Evolutionary conservation across 2,113 vertebrate species (phyloP).

Genomic region (Agapornis roseicollis): DNA sequence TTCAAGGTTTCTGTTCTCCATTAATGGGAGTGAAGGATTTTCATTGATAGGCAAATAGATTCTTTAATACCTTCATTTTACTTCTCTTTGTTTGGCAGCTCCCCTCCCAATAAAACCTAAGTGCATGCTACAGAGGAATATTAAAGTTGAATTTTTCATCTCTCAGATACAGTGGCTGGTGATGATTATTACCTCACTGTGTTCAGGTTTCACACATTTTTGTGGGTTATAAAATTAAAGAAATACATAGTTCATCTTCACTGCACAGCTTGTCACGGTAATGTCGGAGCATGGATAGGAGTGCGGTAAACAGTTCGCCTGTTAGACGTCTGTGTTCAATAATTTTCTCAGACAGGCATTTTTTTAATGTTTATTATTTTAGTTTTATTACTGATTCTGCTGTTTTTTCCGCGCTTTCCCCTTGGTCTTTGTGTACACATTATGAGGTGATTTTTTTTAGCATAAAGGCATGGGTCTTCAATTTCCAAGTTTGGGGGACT

Average conservation of each 20-base stretch:
- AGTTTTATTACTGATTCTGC: background rate
- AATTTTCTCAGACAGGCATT: background rate
- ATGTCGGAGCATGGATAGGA: background rate
- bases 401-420: background rate
- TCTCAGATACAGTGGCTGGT: slow-evolving; percentile 24
- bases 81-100: slow-evolving; percentile 52
- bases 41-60: slow-evolving; percentile 42
- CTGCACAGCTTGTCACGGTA: background rate
- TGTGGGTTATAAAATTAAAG: slow-evolving; percentile 9
- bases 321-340: background rate
- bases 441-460: background rate
- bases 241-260: background rate
- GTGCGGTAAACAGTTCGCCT: background rate
- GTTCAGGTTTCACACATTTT: slow-evolving; percentile 37
- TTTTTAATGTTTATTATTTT: background rate
- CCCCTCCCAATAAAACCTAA: slow-evolving; percentile 1
- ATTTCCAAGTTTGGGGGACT: background rate
- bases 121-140: background rate
- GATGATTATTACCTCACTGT: slow-evolving; percentile 41
- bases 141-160: slow-evolving; percentile 57
- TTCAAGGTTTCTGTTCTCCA: slow-evolving; percentile 52
- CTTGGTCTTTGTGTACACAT: background rate
- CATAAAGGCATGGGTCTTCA: background rate
- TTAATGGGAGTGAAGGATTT: slow-evolving; percentile 36
- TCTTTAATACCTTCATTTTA: slow-evolving; percentile 16